A percentile compares a stretch with the other conserved stretches of the same genome.
phyloP scores from a whole-genome alignment of 2,113 vertebrate species.

The Paradoxurus hermaphroditus region DNA sequence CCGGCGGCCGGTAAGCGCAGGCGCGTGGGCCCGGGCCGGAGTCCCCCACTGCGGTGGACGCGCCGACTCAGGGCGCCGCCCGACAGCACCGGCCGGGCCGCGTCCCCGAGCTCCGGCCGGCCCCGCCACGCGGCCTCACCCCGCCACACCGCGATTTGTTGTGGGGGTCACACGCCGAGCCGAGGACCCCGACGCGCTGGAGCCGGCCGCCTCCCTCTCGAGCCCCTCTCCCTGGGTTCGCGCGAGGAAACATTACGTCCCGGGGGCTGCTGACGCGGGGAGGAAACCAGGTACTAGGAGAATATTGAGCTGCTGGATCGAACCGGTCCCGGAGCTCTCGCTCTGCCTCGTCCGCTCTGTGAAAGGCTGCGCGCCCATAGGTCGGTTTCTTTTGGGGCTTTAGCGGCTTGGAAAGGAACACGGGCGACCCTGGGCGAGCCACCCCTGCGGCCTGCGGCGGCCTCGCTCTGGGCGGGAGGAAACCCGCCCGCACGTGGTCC shows the following conservation, averaged over 20 bases:
- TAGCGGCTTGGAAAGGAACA: not conserved
- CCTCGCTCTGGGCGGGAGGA: not conserved
- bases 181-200: too few relatives aligned
- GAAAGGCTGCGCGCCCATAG: not conserved
- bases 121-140: too few relatives aligned
- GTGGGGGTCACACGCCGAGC: not conserved
- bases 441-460: rapidly evolving
- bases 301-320: not conserved
- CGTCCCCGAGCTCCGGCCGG: too few relatives aligned
- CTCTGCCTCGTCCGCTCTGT: not conserved
- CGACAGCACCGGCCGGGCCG: too few relatives aligned
- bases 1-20: too few relatives aligned
- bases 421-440: rapidly evolving
- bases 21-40: too few relatives aligned
- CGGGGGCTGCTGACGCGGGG: not conserved
- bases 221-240: too few relatives aligned
- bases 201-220: not conserved
- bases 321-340: not conserved
- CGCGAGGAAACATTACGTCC: not conserved
- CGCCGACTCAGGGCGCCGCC: too few relatives aligned
- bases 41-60: too few relatives aligned
- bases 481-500: rapidly evolving
- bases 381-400: not conserved
- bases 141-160: rapidly evolving
- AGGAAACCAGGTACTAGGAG: not conserved